Percentiles rank a stretch among this genome's conserved stretches.
These are phyloP conservation scores for Corvus hawaiiensis DNA, from an alignment of 2,113 vertebrate species.

Conservation along the genomic window DNA sequence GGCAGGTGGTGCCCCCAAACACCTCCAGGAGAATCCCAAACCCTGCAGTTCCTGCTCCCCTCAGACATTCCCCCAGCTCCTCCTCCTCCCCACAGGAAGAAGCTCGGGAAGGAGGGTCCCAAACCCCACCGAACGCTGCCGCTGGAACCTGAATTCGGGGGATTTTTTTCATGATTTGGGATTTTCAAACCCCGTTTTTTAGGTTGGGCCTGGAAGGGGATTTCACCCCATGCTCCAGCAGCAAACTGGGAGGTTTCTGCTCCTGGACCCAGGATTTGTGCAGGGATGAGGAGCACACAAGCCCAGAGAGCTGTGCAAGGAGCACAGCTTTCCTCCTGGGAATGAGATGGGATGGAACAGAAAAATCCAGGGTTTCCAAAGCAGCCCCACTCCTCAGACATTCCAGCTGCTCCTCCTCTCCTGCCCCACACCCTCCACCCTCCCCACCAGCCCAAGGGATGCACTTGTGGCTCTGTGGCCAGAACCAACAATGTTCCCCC, in stretches of 20 bases:
- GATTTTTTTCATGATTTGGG: background rate
- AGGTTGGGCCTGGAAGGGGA: background rate
- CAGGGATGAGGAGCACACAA: background rate
- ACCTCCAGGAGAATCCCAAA: background rate
- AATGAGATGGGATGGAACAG: background rate
- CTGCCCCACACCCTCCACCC: background rate
- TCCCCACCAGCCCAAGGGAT: background rate
- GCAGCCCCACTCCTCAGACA: background rate
- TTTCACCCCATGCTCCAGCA: background rate
- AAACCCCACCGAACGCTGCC: background rate
- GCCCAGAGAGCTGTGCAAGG: background rate
- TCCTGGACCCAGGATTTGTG: background rate
- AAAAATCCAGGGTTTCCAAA: accelerated
- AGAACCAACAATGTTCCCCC: background rate
- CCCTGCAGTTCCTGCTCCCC: background rate
- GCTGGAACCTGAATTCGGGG: background rate
- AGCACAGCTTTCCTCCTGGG: background rate
- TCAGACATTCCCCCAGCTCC: background rate
- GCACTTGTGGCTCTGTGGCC: accelerated
- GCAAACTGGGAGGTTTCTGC: background rate
- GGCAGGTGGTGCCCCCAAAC: background rate
- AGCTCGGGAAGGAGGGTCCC: background rate
- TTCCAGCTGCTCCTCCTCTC: background rate
- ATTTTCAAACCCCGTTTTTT: background rate
- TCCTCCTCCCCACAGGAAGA: background rate